Conservation (phyloP, 2,797 vertebrate species). For the Sebastes goodei region DNA sequence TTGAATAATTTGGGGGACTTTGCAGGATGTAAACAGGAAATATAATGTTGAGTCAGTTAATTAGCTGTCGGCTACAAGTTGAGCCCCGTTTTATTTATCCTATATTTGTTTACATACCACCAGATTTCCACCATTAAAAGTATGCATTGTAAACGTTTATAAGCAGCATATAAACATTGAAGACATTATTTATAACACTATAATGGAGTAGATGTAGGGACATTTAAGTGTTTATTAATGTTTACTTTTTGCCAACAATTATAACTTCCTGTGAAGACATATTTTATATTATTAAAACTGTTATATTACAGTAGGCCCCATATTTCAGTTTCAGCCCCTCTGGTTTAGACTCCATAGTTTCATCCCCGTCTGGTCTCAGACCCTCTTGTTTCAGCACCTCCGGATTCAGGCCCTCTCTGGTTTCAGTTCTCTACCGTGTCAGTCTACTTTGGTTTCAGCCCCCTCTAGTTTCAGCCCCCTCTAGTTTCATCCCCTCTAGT, state of each 20-base stretch:
- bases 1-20: not conserved
- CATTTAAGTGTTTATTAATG: not conserved
- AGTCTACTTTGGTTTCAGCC: fast-evolving
- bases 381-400: not conserved
- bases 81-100: not conserved
- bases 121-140: not conserved
- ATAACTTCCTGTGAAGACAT: not conserved
- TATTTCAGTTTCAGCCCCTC: not conserved
- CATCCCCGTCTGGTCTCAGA: fast-evolving
- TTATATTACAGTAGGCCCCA: too few relatives aligned
- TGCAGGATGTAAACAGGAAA: not conserved
- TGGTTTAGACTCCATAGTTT: not conserved
- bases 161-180: not conserved
- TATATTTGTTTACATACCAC: not conserved
- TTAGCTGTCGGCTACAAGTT: not conserved
- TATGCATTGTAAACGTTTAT: too few relatives aligned
- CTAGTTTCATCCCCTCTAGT: fast-evolving
- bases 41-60: not conserved
- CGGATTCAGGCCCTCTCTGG: not conserved
- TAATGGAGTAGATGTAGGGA: not conserved
- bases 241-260: not conserved
- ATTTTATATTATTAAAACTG: not conserved
- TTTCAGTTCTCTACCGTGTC: not conserved
- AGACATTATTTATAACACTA: not conserved
- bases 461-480: too few relatives aligned